Conservation (phyloP, 2,113 vertebrate genomes). For the Grammomys surdaster region DNA sequence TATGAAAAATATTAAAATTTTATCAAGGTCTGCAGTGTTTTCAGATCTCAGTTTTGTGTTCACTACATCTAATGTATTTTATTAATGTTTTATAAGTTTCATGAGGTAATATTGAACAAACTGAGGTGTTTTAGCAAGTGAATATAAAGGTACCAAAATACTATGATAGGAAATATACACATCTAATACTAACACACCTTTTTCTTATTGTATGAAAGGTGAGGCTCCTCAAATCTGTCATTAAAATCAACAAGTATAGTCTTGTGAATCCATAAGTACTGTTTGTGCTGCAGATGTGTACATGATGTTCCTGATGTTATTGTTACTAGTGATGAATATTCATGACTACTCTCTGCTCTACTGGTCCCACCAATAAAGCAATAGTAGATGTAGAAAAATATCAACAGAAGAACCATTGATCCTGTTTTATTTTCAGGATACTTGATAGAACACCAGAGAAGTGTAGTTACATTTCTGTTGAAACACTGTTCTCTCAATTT, state of each 20-base stretch:
- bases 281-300: background rate
- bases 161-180: background rate
- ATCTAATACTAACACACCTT: background rate
- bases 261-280: background rate
- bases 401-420: background rate
- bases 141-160: background rate
- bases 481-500: background rate
- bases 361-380: background rate
- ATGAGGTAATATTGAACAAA: background rate
- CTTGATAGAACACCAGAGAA: background rate
- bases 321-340: background rate
- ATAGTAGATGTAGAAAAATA: too few species aligned
- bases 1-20: background rate
- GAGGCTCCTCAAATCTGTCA: background rate
- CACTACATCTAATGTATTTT: background rate
- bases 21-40: background rate
- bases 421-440: background rate
- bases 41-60: background rate
- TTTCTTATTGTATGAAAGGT: background rate
- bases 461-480: background rate
- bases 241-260: background rate
- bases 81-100: background rate
- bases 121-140: background rate
- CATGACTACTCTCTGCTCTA: accelerated
- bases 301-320: background rate